Percentiles rank a stretch among this genome's conserved stretches.
Conservation (phyloP, 2,797 vertebrate genomes). For the Sebastes oblongus region DNA sequence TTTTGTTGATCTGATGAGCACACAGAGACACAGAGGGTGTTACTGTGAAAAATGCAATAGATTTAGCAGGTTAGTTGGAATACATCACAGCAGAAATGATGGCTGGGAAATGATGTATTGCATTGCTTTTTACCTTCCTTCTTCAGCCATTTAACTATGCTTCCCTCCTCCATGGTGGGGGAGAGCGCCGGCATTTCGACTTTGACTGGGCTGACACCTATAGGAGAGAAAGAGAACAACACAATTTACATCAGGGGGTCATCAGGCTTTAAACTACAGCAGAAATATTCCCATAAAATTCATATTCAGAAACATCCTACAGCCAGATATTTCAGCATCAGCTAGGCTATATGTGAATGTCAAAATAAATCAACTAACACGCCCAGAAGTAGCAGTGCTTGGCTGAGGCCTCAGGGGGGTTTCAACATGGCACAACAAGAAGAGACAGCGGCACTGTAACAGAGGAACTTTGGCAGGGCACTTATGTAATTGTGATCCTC, state of each 20-base stretch:
- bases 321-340: neutral
- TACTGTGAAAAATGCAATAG: neutral
- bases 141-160: conserved; percentile 96
- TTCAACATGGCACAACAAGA: neutral
- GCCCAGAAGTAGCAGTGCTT: neutral
- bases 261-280: neutral
- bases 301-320: neutral
- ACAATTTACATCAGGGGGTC: neutral
- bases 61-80: neutral
- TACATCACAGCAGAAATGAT: neutral
- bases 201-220: conserved; percentile 87
- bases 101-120: neutral
- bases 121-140: conserved; percentile 90
- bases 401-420: neutral
- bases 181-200: conserved; percentile 96
- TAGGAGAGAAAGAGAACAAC: conserved; percentile 58
- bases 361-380: conserved; percentile 9
- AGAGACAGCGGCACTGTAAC: neutral
- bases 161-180: conserved; percentile 98
- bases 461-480: conserved; percentile 16
- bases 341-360: neutral
- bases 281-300: neutral
- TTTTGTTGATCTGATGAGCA: neutral
- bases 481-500: conserved; percentile 30
- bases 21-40: neutral